Conservation (phyloP, 2,888 invertebrate genomes). For the Euzetes globulus region DNA sequence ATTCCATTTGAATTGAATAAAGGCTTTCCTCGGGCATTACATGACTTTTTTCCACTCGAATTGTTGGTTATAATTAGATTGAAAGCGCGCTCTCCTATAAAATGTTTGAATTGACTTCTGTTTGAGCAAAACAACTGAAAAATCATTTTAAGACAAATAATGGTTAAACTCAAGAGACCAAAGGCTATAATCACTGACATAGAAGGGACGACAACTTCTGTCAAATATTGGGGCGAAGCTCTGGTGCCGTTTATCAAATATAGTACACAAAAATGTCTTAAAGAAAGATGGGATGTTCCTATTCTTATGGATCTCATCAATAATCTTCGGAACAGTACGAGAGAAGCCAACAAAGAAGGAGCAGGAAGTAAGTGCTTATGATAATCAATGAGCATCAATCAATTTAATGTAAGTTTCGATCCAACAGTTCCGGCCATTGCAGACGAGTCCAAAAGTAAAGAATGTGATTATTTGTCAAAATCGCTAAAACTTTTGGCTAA, state of each 20-base stretch:
- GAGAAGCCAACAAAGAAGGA: not conserved
- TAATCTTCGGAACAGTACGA: not conserved
- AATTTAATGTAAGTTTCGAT: not conserved
- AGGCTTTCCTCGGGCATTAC: no score
- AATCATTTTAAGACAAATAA: no score
- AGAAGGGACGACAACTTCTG: constrained; percentile 18
- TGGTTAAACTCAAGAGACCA: constrained; percentile 10
- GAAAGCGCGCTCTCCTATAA: no score
- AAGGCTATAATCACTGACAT: not conserved
- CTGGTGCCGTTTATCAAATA: constrained; percentile 12
- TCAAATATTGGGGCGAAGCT: not conserved
- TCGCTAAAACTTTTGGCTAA: not conserved
- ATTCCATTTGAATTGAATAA: no score
- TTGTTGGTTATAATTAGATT: no score
- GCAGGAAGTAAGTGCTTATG: not conserved
- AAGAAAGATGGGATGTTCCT: not conserved
- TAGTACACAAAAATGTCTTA: not conserved
- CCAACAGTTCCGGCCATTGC: constrained; percentile 15
- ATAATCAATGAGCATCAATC: not conserved
- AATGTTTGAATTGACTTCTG: no score
- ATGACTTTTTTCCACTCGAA: no score
- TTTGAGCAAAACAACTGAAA: no score
- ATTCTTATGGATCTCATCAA: not conserved
- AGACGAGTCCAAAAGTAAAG: not conserved
- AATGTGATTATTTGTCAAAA: not conserved